Percentiles rank a stretch among this genome's conserved stretches.
These are phyloP conservation scores for Eupithecia vulgata DNA, from an alignment of 2,888 invertebrate genomes.

Conservation along the genomic window DNA sequence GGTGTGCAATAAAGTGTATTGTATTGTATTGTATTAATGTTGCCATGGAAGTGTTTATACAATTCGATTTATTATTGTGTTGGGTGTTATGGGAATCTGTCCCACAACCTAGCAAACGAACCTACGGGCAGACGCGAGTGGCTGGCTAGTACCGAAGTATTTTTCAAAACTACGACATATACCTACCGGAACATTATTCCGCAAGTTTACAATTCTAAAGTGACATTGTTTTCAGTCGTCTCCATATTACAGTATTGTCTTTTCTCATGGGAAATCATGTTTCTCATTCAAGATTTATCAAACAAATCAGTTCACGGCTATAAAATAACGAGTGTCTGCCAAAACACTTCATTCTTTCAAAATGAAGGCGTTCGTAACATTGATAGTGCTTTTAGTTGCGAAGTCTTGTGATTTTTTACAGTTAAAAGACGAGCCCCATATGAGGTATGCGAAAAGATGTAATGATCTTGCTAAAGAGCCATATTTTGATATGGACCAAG, in stretches of 20 bases:
- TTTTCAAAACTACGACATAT: not conserved
- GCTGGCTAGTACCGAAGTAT: not conserved
- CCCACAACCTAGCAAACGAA: not conserved
- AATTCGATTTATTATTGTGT: no score
- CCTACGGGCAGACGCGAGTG: not conserved
- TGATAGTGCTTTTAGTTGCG: not conserved
- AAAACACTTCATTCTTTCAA: constrained; percentile 10
- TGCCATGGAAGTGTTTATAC: no score
- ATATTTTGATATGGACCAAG: constrained; percentile 63
- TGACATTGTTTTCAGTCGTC: constrained; percentile 6
- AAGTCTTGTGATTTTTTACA: constrained; percentile 19
- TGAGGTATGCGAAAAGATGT: constrained; percentile 51
- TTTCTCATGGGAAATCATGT: constrained; percentile 7
- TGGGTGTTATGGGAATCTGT: not conserved
- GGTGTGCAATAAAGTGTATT: no score
- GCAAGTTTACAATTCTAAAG: constrained; percentile 5
- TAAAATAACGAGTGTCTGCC: not conserved
- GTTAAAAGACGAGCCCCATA: constrained; percentile 8
- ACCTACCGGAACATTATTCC: not conserved
- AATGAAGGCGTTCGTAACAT: constrained; percentile 26
- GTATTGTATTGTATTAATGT: no score
- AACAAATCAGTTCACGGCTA: not conserved
- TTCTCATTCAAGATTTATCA: not conserved
- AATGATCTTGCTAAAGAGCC: constrained; percentile 55
- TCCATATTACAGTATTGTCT: constrained; percentile 10